These are phyloP conservation scores for Porites rus DNA, from an alignment of 92 coral and sea anemone genomes.

Conservation along the genomic window DNA sequence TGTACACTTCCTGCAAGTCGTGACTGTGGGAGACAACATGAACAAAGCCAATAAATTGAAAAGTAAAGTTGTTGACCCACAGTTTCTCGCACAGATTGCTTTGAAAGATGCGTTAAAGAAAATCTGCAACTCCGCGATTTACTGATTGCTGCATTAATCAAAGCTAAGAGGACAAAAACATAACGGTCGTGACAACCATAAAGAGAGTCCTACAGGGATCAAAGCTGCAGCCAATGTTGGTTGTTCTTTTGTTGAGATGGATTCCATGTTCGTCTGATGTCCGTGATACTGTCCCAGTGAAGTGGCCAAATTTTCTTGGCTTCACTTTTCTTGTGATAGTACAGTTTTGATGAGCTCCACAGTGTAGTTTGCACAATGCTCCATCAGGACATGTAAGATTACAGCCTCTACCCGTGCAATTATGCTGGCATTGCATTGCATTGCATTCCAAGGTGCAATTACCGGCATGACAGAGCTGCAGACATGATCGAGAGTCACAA, in stretches of 20 bases:
- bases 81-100: too few species aligned
- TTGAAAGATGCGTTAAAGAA: too few species aligned
- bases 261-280: not conserved
- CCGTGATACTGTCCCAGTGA: too few species aligned
- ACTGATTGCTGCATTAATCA: not conserved
- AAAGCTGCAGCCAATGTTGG: not conserved
- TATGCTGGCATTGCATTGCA: slow-evolving; percentile 30
- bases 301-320: not conserved
- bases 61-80: too few species aligned
- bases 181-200: not conserved
- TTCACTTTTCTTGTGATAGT: slow-evolving; percentile 2
- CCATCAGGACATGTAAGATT: slow-evolving; percentile 1
- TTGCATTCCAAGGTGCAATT: slow-evolving; percentile 34
- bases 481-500: slow-evolving; percentile 28
- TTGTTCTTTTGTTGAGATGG: not conserved
- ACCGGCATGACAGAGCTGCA: slow-evolving; percentile 37
- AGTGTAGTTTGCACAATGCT: slow-evolving; percentile 35
- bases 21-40: too few species aligned
- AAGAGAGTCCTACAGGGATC: not conserved
- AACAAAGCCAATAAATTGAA: too few species aligned
- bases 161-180: not conserved
- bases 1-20: too few species aligned
- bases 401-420: slow-evolving; percentile 46
- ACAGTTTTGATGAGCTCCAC: slow-evolving; percentile 13
- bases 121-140: not conserved